Evolutionary conservation across 2,113 vertebrate genomes (phyloP), one percentile per base, ranked within the genome.

Genomic region (Egretta garzetta): DNA sequence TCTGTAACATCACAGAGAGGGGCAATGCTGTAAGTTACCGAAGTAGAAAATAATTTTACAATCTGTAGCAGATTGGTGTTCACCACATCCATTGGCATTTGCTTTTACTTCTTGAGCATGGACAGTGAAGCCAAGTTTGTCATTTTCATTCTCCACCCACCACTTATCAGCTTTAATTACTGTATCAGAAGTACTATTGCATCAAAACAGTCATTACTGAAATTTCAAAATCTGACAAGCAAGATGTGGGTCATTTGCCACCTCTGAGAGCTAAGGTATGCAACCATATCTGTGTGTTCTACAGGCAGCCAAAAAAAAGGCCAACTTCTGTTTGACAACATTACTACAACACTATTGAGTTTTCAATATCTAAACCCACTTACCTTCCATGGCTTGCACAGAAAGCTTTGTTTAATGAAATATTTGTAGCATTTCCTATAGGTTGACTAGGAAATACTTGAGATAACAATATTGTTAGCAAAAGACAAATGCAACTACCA

Each of bases 361-460:
- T 83, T 79, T 76, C 8, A 4, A 9, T 50, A 18, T 35, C 83
- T 64, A 70, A 73, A 86, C 52, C 0, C 49, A 59, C 67, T 75
- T 63, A 93, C 41, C 26, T 84, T 76, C 45, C 41, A 43, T 9
- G 30, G 39, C 4, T 8, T 72, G 15, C 23, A 88, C 7, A 67
- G 53, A 93, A 92, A 73, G 21, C 7, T 72, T 72, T 79, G 41
- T 58, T 88, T 68, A 77, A 73, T 41, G 0, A 77, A 74, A n/a
- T 72, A 70, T 70, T 88, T 90, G 80, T 12, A 70, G 14, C 23
- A 77, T 91, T 95, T 93, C 9, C 41, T 79, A 41, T 11, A 75
- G 28, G 18, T 14, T 82, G 39, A 80, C 39, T 47, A 59, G 21
- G 13, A 68, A 92, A 88, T 39, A 56, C 35, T 67, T 33, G 35